These are phyloP conservation scores for Morone saxatilis DNA, from an alignment of 2,113 vertebrate species.

Conservation along the genomic window DNA sequence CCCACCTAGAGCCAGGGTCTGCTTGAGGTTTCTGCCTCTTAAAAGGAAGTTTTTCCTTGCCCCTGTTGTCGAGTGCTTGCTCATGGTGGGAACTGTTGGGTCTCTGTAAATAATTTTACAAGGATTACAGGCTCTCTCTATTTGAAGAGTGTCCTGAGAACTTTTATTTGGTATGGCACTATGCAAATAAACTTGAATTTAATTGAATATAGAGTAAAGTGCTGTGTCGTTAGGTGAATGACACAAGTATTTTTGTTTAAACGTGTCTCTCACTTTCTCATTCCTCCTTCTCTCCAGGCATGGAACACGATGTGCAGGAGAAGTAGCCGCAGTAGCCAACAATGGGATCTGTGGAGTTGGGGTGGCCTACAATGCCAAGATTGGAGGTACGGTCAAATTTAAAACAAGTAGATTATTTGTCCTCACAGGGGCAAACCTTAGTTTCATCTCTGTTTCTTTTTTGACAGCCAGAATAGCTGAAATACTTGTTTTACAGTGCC, in stretches of 20 bases:
- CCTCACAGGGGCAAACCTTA: conserved; percentile 10
- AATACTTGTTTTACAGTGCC: conserved; percentile 18
- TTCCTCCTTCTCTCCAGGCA: conserved; percentile 83
- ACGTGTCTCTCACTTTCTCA: conserved; percentile 34
- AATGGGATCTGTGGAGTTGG: conserved; percentile 96
- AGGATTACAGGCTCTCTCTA: too few relatives aligned
- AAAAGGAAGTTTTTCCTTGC: too few relatives aligned
- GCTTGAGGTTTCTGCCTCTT: too few relatives aligned
- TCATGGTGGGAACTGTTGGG: too few relatives aligned
- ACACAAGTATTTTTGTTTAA: conserved; percentile 13
- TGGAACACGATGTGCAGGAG: conserved; percentile 95
- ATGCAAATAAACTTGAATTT: too few relatives aligned
- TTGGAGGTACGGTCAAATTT: conserved; percentile 88
- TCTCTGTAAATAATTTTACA: too few relatives aligned
- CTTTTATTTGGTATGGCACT: too few relatives aligned
- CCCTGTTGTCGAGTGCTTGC: too few relatives aligned
- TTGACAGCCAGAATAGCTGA: conserved; percentile 43
- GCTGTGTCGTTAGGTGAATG: conserved; percentile 29
- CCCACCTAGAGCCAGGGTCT: too few relatives aligned
- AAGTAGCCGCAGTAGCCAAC: conserved; percentile 95
- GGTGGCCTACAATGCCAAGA: conserved; percentile 94
- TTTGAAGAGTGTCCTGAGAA: too few relatives aligned
- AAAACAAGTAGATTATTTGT: conserved; percentile 34
- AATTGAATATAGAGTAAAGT: conserved; percentile 2
- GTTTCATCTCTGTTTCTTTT: conserved; percentile 25